These are phyloP conservation scores for Fulmarus glacialis DNA, from an alignment of 2,113 vertebrate species.

Conservation along the genomic window DNA sequence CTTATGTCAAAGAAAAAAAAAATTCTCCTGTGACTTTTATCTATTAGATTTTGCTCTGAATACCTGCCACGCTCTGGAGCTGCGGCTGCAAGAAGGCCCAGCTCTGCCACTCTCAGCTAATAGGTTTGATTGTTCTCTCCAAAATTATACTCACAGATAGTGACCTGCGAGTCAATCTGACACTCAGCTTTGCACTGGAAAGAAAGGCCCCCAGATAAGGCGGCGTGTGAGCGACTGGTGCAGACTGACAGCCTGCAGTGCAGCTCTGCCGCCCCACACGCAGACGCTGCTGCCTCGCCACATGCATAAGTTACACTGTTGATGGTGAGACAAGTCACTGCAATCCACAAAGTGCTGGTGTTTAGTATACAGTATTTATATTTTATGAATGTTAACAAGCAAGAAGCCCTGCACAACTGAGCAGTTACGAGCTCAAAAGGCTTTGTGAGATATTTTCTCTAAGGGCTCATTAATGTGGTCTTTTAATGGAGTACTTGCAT, in stretches of 20 bases:
- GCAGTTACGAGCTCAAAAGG: conserved; percentile 71
- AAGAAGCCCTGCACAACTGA: conserved; percentile 59
- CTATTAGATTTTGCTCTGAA: conserved; percentile 34
- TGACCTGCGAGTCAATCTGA: neutral
- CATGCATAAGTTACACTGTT: fast-evolving
- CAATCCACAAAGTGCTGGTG: conserved; percentile 27
- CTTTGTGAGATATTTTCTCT: conserved; percentile 72
- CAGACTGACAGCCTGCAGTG: neutral
- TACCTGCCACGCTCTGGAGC: neutral
- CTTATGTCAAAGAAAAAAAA: neutral
- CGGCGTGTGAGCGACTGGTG: fast-evolving
- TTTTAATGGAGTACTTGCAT: conserved; percentile 71
- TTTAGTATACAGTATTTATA: conserved; percentile 64
- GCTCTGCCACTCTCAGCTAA: conserved; percentile 27
- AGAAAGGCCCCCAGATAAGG: neutral
- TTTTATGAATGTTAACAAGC: conserved; percentile 75
- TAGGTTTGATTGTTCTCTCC: neutral
- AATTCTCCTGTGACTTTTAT: neutral
- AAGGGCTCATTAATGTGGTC: conserved; percentile 74
- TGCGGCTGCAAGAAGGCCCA: neutral
- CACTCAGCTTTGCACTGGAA: neutral
- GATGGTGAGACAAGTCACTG: neutral
- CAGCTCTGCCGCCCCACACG: neutral
- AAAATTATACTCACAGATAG: neutral
- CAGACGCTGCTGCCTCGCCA: neutral